A percentile compares a stretch with the other conserved stretches of the same genome.
phyloP scores from a whole-genome alignment of 2,113 vertebrate species.

The Noctilio leporinus region DNA sequence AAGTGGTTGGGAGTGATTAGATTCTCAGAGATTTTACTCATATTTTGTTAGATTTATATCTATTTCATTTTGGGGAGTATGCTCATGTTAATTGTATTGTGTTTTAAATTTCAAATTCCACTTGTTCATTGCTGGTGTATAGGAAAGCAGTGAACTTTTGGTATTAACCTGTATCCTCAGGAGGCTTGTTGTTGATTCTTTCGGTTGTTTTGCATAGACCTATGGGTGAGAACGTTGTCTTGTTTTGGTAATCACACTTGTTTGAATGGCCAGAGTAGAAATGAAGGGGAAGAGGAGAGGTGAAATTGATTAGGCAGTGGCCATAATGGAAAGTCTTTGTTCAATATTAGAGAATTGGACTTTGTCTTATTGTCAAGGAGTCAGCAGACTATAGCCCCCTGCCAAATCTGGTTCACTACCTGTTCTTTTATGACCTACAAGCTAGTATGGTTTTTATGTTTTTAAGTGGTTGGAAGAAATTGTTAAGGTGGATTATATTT shows the following conservation, averaged over 20 bases:
- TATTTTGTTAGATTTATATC: background rate
- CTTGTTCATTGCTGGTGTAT: background rate
- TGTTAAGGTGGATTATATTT: background rate
- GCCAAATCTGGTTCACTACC: background rate
- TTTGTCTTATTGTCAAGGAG: background rate
- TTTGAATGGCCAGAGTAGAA: background rate
- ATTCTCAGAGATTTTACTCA: background rate
- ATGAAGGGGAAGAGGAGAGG: background rate
- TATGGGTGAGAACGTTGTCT: background rate
- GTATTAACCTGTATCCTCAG: background rate
- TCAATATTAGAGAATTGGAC: background rate
- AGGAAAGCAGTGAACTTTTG: background rate
- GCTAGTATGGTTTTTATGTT: background rate
- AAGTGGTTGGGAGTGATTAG: background rate
- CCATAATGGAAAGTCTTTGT: background rate
- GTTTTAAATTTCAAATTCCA: background rate
- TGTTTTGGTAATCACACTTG: background rate
- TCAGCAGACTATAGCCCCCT: background rate
- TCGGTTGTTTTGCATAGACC: background rate
- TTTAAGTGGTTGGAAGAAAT: background rate
- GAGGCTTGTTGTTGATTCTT: background rate
- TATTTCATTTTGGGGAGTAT: background rate
- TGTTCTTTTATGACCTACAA: background rate
- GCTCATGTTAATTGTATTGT: background rate
- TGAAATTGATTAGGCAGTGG: background rate